phyloP scores from a whole-genome alignment of 2,113 vertebrate species.

The Syngnathus floridae region DNA sequence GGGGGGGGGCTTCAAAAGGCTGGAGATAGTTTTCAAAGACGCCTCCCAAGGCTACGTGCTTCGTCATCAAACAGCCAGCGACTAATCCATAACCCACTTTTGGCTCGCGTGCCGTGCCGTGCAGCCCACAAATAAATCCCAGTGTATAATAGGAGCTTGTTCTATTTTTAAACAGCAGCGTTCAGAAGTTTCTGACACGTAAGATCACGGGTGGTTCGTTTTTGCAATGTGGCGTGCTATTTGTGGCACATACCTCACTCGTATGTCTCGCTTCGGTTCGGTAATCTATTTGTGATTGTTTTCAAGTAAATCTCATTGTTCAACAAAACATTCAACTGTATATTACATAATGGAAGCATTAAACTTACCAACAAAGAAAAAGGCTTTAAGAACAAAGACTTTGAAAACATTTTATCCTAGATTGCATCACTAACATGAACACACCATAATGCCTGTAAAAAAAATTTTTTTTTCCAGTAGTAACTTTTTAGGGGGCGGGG shows the following conservation, averaged over 20 bases:
- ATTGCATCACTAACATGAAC: no score
- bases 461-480: no score
- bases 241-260: slow-evolving; percentile 27
- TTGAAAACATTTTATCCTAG: not conserved
- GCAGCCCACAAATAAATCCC: slow-evolving; percentile 54
- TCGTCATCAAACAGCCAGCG: slow-evolving; percentile 56
- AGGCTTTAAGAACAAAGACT: not conserved
- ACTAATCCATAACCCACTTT: slow-evolving; percentile 56
- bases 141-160: slow-evolving; percentile 27
- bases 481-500: no score
- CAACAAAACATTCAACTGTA: not conserved
- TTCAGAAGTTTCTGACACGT: slow-evolving; percentile 47
- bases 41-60: slow-evolving; percentile 38
- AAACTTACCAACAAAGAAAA: not conserved
- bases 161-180: slow-evolving; percentile 52
- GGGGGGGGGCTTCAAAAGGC: slow-evolving; percentile 45
- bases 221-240: slow-evolving; percentile 21
- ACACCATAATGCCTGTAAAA: no score
- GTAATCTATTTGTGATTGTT: slow-evolving; percentile 16
- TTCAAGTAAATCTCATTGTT: slow-evolving; percentile 20
- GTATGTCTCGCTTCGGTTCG: slow-evolving; percentile 3
- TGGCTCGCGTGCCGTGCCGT: slow-evolving; percentile 21
- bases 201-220: slow-evolving; percentile 38
- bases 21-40: slow-evolving; percentile 47
- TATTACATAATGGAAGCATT: not conserved